These are phyloP conservation scores for Hipparchia sbordonii DNA, from an alignment of 2,888 invertebrate species.

Conservation along the genomic window DNA sequence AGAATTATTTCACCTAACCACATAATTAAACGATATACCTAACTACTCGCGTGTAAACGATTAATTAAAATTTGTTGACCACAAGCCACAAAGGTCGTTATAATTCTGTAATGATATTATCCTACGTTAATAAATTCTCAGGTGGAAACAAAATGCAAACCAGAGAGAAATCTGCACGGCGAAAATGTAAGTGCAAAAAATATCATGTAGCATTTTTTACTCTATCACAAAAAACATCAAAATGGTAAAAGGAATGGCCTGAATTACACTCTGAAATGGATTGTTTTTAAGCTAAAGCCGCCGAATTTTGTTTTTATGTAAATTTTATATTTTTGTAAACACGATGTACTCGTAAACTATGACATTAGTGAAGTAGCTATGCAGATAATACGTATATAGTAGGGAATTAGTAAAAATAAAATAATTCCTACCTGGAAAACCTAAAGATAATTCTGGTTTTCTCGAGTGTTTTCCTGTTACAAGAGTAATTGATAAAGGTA, in stretches of 20 bases:
- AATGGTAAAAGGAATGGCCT: background rate
- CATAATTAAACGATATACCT: background rate
- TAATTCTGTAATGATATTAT: background rate
- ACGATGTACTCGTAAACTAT: no score
- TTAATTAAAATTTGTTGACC: slow-evolving; percentile 10
- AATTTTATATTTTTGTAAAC: background rate
- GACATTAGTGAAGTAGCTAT: no score
- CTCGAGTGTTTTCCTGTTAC: slow-evolving; percentile 9
- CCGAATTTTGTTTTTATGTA: background rate
- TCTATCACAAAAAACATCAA: background rate
- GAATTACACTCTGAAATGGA: background rate
- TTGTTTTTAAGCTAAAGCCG: background rate
- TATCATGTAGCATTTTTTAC: background rate
- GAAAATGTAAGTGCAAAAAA: background rate
- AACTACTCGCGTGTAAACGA: background rate
- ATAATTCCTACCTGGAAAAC: background rate
- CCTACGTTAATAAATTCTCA: slow-evolving; percentile 4
- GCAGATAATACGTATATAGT: no score
- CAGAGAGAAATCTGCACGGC: background rate
- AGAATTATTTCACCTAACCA: background rate
- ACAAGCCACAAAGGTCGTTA: slow-evolving; percentile 5
- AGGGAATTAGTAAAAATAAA: background rate
- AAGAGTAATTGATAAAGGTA: background rate
- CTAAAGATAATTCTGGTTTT: slow-evolving; percentile 9
- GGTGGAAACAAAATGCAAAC: background rate